These are phyloP conservation scores for Otolemur garnettii DNA, from an alignment of 2,113 vertebrate genomes.

Conservation along the genomic window DNA sequence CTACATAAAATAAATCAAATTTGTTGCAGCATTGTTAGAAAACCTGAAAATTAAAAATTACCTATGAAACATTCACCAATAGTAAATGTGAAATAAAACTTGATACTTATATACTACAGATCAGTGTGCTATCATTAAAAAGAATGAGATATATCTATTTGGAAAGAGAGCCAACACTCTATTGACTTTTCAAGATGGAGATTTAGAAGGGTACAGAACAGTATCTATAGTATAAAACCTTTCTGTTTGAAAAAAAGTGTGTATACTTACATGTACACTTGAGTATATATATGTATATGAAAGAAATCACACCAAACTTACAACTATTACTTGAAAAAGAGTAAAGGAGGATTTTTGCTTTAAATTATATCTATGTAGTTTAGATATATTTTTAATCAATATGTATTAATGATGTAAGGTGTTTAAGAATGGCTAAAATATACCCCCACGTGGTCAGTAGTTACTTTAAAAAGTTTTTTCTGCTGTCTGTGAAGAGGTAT, in stretches of 20 bases:
- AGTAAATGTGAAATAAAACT: background rate
- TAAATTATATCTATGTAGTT: constrained; percentile 29
- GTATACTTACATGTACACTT: background rate
- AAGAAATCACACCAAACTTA: constrained; percentile 54
- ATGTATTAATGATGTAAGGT: background rate
- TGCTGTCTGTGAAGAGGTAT: background rate
- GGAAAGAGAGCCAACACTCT: background rate
- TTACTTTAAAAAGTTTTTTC: constrained; percentile 13
- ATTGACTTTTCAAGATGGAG: background rate
- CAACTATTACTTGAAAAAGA: background rate
- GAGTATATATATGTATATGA: background rate
- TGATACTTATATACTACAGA: background rate
- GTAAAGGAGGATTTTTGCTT: background rate
- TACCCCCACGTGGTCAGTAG: background rate
- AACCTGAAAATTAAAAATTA: background rate
- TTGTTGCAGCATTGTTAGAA: background rate
- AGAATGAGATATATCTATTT: background rate
- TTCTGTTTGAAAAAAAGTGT: background rate
- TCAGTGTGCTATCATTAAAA: background rate
- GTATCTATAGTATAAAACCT: background rate
- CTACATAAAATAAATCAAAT: background rate
- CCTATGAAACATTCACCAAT: background rate
- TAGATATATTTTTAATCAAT: background rate
- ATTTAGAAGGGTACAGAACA: background rate
- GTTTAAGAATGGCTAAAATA: background rate